These are phyloP conservation scores for Plebejus melissa DNA, from an alignment of 2,888 invertebrate species.

Conservation along the genomic window DNA sequence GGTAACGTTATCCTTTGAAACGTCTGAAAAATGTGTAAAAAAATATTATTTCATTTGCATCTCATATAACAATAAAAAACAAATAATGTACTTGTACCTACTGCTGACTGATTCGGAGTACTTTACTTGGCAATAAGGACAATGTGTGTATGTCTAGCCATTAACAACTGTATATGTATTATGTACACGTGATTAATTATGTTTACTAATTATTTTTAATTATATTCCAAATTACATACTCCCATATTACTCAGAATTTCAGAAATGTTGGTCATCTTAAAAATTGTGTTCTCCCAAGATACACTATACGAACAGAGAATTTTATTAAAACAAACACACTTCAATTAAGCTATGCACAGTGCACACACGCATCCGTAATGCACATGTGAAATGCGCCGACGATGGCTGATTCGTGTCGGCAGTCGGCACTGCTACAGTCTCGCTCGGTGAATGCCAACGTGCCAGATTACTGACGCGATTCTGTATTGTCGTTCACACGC, in stretches of 20 bases:
- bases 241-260: not conserved
- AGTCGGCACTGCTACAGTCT: slow-evolving; percentile 35
- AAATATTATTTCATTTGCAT: too few relatives aligned
- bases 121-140: too few relatives aligned
- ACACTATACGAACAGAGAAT: slow-evolving; percentile 8
- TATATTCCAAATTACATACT: not conserved
- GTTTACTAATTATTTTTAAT: too few relatives aligned
- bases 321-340: slow-evolving; percentile 31
- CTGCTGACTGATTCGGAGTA: too few relatives aligned
- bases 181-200: too few relatives aligned
- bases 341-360: slow-evolving; percentile 36
- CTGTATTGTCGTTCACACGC: slow-evolving; percentile 64
- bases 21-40: too few relatives aligned
- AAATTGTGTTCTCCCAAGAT: not conserved
- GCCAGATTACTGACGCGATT: slow-evolving; percentile 66
- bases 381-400: slow-evolving; percentile 35
- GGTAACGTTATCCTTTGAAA: too few relatives aligned
- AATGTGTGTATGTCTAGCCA: too few relatives aligned
- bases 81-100: too few relatives aligned
- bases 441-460: slow-evolving; percentile 59
- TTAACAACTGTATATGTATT: too few relatives aligned
- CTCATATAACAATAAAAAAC: too few relatives aligned
- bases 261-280: not conserved
- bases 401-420: slow-evolving; percentile 36
- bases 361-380: slow-evolving; percentile 35